Evolutionary conservation across 2,888 invertebrate genomes (phyloP).

Genomic region (Coenonympha glycerion): DNA sequence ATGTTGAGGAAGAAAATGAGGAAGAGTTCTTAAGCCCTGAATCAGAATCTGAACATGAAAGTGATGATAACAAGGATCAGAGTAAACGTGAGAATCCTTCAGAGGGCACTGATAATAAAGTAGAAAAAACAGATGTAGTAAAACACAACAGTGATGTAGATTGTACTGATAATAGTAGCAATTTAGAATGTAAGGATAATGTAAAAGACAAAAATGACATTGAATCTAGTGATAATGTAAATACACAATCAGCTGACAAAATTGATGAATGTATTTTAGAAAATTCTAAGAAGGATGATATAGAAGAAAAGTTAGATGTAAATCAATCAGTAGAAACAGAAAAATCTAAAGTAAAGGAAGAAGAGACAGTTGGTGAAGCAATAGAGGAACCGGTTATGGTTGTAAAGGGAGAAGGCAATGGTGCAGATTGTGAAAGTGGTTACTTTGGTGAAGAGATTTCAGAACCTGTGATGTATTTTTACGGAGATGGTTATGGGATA

Average conservation of each 20-base stretch:
- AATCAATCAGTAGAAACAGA: too few relatives aligned
- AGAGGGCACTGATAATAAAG: slow-evolving; percentile 24
- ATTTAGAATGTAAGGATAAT: slow-evolving; percentile 32
- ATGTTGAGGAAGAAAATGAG: slow-evolving; percentile 62
- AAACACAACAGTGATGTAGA: slow-evolving; percentile 20
- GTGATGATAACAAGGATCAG: slow-evolving; percentile 39
- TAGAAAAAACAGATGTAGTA: slow-evolving; percentile 19
- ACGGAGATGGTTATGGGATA: slow-evolving; percentile 82
- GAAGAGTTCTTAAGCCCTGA: slow-evolving; percentile 71
- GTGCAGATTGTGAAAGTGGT: slow-evolving; percentile 78
- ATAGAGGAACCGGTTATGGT: slow-evolving; percentile 84
- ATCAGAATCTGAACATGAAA: slow-evolving; percentile 62
- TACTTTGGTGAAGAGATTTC: slow-evolving; percentile 82
- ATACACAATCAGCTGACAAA: slow-evolving; percentile 24
- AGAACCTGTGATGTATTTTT: slow-evolving; percentile 82
- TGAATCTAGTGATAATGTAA: slow-evolving; percentile 27
- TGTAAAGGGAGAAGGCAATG: slow-evolving; percentile 81
- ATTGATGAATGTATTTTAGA: slow-evolving; percentile 31
- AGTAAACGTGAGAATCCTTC: slow-evolving; percentile 18
- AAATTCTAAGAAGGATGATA: slow-evolving; percentile 14
- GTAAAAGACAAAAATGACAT: slow-evolving; percentile 27
- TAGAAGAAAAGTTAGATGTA: slow-evolving; percentile 8
- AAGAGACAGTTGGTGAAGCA: slow-evolving; percentile 72
- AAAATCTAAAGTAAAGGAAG: slow-evolving; percentile 11
- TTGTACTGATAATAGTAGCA: slow-evolving; percentile 21